Evolutionary conservation across 2,113 vertebrate genomes (phyloP).

Genomic region (Lota lota): DNA sequence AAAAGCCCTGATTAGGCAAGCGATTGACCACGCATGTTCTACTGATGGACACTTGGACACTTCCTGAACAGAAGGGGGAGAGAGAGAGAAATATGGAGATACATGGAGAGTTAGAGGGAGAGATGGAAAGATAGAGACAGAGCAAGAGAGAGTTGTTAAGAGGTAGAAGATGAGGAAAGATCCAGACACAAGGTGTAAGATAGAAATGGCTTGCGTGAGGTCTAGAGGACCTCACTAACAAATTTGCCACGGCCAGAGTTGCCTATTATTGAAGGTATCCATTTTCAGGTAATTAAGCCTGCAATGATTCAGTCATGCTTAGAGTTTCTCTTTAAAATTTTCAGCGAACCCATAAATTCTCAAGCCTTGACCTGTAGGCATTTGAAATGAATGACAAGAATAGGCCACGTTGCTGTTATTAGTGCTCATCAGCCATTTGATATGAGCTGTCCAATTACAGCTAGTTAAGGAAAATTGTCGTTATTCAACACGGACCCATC

Average conservation of each 20-base stretch:
- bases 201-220: constrained; percentile 37
- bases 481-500: constrained; percentile 36
- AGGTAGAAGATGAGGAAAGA: not conserved
- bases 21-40: too few species aligned
- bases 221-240: constrained; percentile 34
- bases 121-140: constrained; percentile 1
- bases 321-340: constrained; percentile 11
- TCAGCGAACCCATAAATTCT: constrained; percentile 16
- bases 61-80: too few species aligned
- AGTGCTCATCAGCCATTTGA: constrained; percentile 2
- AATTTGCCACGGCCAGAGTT: constrained; percentile 24
- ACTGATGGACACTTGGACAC: too few species aligned
- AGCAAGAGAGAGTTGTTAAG: not conserved
- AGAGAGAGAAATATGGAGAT: too few species aligned
- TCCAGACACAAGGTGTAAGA: constrained; percentile 24
- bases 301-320: constrained; percentile 19
- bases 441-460: constrained; percentile 26
- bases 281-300: constrained; percentile 16
- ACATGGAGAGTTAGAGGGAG: constrained; percentile 17
- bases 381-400: constrained; percentile 22
- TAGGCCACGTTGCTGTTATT: not conserved
- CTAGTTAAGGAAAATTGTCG: constrained; percentile 13
- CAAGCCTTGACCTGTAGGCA: constrained; percentile 16
- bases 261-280: constrained; percentile 20
- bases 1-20: too few species aligned